These are phyloP conservation scores for Carterocephalus palaemon DNA, from an alignment of 2,888 invertebrate species.

Conservation along the genomic window DNA sequence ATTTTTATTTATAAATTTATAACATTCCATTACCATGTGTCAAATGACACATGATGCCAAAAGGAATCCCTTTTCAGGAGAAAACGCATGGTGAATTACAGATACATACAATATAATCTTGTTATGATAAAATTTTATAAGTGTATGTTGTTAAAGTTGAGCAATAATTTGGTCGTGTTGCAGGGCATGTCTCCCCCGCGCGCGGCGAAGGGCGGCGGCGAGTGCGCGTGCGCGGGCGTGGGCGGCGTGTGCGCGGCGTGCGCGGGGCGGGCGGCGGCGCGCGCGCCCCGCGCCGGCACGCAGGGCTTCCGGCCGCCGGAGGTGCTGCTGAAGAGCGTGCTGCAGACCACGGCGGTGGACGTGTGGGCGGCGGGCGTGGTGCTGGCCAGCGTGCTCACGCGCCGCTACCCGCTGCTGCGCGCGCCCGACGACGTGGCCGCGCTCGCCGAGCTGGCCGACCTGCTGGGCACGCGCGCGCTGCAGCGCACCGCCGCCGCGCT, in stretches of 20 bases:
- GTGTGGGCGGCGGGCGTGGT: slow-evolving; percentile 94
- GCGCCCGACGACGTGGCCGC: slow-evolving; percentile 85
- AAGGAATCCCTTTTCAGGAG: too few relatives aligned
- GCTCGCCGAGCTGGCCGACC: slow-evolving; percentile 88
- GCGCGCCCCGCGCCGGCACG: slow-evolving; percentile 80
- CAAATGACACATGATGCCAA: too few relatives aligned
- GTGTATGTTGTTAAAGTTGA: too few relatives aligned
- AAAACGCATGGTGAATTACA: too few relatives aligned
- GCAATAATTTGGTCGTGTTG: too few relatives aligned
- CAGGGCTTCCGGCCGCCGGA: slow-evolving; percentile 91
- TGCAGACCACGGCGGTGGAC: slow-evolving; percentile 92
- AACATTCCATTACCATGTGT: too few relatives aligned
- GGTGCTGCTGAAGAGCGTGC: slow-evolving; percentile 82
- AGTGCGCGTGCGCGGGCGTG: slow-evolving; percentile 61
- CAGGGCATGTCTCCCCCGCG: neutral
- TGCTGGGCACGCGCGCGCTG: slow-evolving; percentile 86
- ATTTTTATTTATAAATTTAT: too few relatives aligned
- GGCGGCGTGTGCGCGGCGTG: slow-evolving; percentile 30
- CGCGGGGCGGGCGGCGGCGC: slow-evolving; percentile 71
- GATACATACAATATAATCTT: too few relatives aligned
- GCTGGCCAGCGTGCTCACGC: slow-evolving; percentile 82
- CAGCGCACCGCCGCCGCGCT: slow-evolving; percentile 82
- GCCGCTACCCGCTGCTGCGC: slow-evolving; percentile 91
- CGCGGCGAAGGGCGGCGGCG: slow-evolving; percentile 47
- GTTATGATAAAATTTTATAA: too few relatives aligned